phyloP scores from a whole-genome alignment of 2,888 invertebrate species.

The Drosophila longiperda region DNA sequence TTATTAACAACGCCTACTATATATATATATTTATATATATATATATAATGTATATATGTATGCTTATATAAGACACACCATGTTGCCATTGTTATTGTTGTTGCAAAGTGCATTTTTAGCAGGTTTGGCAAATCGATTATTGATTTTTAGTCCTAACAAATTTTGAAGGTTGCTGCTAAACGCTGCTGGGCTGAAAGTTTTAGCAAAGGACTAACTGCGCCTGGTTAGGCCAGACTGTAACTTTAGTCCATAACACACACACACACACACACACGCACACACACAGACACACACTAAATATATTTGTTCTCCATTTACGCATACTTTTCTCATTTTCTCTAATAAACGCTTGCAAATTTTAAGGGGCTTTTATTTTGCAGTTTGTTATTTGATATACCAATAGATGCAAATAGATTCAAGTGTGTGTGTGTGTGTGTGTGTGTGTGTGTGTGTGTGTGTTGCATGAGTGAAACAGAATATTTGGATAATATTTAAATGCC shows the following conservation, averaged over 20 bases:
- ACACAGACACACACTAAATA: not conserved
- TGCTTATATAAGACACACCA: constrained; percentile 17
- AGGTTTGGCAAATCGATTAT: constrained; percentile 66
- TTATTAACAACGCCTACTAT: constrained; percentile 14
- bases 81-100: not conserved
- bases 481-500: constrained; percentile 20
- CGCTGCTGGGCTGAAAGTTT: constrained; percentile 41
- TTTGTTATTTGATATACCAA: constrained; percentile 13
- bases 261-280: not conserved
- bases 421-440: not conserved
- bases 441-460: not conserved
- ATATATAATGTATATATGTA: constrained; percentile 2
- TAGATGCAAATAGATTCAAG: not conserved
- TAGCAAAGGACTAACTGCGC: constrained; percentile 21
- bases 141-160: constrained; percentile 60
- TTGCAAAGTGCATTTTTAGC: constrained; percentile 43
- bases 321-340: constrained; percentile 2
- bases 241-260: not conserved
- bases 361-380: constrained; percentile 18
- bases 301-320: constrained; percentile 10
- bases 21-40: constrained; percentile 3
- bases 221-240: constrained; percentile 27
- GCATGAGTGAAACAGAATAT: constrained; percentile 3
- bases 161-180: constrained; percentile 60
- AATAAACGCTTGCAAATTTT: constrained; percentile 22